Percentiles rank a stretch among this genome's conserved stretches.
Conservation (phyloP, 2,888 invertebrate species). For the Leptodirus hochenwartii region DNA sequence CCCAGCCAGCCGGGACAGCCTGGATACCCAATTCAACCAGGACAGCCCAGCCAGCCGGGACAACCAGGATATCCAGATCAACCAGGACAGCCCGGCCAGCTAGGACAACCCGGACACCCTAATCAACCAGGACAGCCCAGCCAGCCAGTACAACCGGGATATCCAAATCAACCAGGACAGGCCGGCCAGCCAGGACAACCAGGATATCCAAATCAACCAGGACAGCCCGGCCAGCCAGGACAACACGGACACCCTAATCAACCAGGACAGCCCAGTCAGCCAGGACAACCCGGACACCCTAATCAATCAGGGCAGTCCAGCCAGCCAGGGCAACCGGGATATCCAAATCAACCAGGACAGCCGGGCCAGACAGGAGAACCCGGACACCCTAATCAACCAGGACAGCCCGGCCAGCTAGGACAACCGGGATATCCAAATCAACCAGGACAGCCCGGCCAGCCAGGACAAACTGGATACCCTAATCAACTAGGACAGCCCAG, state of each 20-base stretch:
- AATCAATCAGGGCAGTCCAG: slow-evolving; percentile 34
- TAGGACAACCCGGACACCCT: slow-evolving; percentile 9
- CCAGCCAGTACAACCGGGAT: slow-evolving; percentile 12
- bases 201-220: slow-evolving; percentile 11
- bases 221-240: slow-evolving; percentile 11
- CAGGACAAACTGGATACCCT: slow-evolving; percentile 9
- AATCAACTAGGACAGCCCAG: slow-evolving; percentile 9
- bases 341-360: slow-evolving; percentile 10
- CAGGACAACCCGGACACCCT: slow-evolving; percentile 10
- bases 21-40: slow-evolving; percentile 7
- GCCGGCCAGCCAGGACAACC: slow-evolving; percentile 13
- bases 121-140: slow-evolving; percentile 9
- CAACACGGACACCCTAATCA: slow-evolving; percentile 9
- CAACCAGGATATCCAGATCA: slow-evolving; percentile 33
- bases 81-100: slow-evolving; percentile 9
- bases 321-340: slow-evolving; percentile 12
- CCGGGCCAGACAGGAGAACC: slow-evolving; percentile 10
- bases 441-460: slow-evolving; percentile 9
- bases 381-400: slow-evolving; percentile 9
- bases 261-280: slow-evolving; percentile 9
- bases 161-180: slow-evolving; percentile 11
- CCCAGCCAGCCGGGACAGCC: slow-evolving; percentile 6
- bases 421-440: slow-evolving; percentile 9
- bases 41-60: slow-evolving; percentile 26
- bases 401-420: slow-evolving; percentile 9